phyloP scores from a whole-genome alignment of 2,113 vertebrate genomes.

The Microcebus ravelobensis region DNA sequence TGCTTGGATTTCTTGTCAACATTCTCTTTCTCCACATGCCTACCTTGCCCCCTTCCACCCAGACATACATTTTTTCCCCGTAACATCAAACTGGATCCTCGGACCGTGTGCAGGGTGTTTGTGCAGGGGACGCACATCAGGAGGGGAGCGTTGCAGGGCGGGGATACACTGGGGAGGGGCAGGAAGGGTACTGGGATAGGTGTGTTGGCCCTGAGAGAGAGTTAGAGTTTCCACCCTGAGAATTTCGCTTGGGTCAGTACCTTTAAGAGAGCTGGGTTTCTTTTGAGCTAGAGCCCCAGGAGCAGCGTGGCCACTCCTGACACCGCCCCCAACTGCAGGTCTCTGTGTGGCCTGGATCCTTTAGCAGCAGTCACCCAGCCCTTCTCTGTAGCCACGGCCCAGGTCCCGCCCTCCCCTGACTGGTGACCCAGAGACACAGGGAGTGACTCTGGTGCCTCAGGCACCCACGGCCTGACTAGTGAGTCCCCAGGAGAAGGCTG shows the following conservation, averaged over 20 bases:
- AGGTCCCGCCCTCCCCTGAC: background rate
- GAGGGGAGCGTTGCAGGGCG: background rate
- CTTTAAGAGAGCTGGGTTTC: background rate
- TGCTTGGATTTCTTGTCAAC: slow-evolving; percentile 10
- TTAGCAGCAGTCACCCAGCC: background rate
- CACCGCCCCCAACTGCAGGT: background rate
- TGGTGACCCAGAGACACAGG: background rate
- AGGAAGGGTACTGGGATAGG: no score
- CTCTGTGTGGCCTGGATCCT: background rate
- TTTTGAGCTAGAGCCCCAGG: background rate
- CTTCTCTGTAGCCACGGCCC: background rate
- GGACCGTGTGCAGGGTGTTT: accelerated
- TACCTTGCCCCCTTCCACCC: background rate
- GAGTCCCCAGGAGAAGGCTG: slow-evolving; percentile 28
- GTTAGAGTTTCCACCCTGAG: background rate
- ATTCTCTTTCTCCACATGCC: background rate
- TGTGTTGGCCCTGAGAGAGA: background rate
- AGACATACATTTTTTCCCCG: background rate
- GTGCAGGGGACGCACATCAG: background rate
- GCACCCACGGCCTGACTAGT: background rate
- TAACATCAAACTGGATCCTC: background rate
- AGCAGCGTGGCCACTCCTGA: background rate
- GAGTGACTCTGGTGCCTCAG: background rate
- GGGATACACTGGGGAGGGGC: accelerated
- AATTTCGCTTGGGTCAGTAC: background rate